A percentile compares a stretch with the other conserved stretches of the same genome.
Evolutionary conservation across 1,140 invertebrate species (phyloP).

Genomic region (Catajapyx aquilonaris): DNA sequence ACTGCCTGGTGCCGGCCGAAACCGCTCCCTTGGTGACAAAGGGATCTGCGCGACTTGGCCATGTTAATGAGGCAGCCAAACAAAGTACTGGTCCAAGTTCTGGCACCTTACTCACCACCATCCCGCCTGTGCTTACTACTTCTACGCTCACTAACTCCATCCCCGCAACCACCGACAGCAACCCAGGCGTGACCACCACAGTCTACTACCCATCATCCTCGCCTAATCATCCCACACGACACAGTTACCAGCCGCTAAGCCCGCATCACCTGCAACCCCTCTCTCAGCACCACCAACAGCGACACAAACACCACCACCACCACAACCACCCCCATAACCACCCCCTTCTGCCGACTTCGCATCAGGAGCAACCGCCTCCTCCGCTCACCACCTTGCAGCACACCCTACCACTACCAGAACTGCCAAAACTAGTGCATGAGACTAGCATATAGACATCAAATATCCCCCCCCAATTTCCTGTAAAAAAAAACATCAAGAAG

Average conservation of each 20-base stretch:
- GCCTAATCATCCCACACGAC: background rate
- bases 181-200: constrained; percentile 5
- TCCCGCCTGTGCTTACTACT: constrained; percentile 11
- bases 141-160: constrained; percentile 11
- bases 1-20: constrained; percentile 22
- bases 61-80: constrained; percentile 6
- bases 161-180: constrained; percentile 9
- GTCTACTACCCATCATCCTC: background rate
- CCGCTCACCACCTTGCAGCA: constrained; percentile 4
- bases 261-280: too few relatives aligned
- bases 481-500: too few relatives aligned
- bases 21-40: constrained; percentile 16
- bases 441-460: constrained; percentile 45
- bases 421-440: constrained; percentile 44
- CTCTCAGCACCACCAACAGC: too few relatives aligned
- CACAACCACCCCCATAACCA: constrained; percentile 11
- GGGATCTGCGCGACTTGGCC: constrained; percentile 18
- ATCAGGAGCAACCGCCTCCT: constrained; percentile 16
- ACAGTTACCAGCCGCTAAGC: constrained; percentile 2
- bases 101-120: too few relatives aligned
- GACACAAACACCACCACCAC: background rate
- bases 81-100: constrained; percentile 6
- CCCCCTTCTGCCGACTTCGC: constrained; percentile 8
- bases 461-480: too few relatives aligned
- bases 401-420: constrained; percentile 23